phyloP scores from a whole-genome alignment of 2,888 invertebrate genomes.

The Cheilosia urbana region DNA sequence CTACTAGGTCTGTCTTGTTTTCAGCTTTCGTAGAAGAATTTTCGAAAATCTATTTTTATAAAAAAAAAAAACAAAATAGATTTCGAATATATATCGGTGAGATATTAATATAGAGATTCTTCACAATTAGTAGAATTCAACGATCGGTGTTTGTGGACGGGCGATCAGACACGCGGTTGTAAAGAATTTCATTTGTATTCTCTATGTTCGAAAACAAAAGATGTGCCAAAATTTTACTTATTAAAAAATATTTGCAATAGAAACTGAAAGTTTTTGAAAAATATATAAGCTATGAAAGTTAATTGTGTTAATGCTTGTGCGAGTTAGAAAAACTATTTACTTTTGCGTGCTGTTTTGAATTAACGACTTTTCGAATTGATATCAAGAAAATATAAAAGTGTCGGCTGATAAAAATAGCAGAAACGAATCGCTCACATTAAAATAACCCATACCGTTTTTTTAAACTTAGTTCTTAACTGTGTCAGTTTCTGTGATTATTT shows the following conservation, averaged over 20 bases:
- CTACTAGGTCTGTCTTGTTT: slow-evolving; percentile 30
- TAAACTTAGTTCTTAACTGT: slow-evolving; percentile 4
- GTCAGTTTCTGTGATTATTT: slow-evolving; percentile 18
- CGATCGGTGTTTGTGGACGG: slow-evolving; percentile 54
- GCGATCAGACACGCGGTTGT: slow-evolving; percentile 42
- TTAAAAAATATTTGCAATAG: slow-evolving; percentile 23
- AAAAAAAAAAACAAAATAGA: slow-evolving; percentile 66
- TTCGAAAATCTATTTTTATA: slow-evolving; percentile 72
- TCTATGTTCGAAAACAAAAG: slow-evolving; percentile 19
- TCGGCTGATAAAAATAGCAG: slow-evolving; percentile 36
- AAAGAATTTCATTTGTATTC: slow-evolving; percentile 12
- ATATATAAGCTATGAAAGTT: slow-evolving; percentile 7
- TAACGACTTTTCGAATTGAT: slow-evolving; percentile 4
- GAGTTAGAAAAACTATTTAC: slow-evolving; percentile 1
- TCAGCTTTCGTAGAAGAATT: slow-evolving; percentile 56
- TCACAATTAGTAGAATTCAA: slow-evolving; percentile 56
- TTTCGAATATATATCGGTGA: slow-evolving; percentile 67
- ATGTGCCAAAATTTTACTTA: slow-evolving; percentile 49
- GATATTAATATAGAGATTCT: slow-evolving; percentile 68
- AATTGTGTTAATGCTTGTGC: slow-evolving; percentile 1
- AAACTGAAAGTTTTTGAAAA: slow-evolving; percentile 6
- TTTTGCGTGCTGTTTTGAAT: slow-evolving; percentile 6
- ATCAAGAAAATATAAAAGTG: slow-evolving; percentile 9
- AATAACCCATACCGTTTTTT: slow-evolving; percentile 22
- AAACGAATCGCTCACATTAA: slow-evolving; percentile 14